A percentile compares a stretch with the other conserved stretches of the same genome.
These are phyloP conservation scores for Protomyctophum bolini DNA, from an alignment of 2,113 vertebrate genomes.

Conservation along the genomic window DNA sequence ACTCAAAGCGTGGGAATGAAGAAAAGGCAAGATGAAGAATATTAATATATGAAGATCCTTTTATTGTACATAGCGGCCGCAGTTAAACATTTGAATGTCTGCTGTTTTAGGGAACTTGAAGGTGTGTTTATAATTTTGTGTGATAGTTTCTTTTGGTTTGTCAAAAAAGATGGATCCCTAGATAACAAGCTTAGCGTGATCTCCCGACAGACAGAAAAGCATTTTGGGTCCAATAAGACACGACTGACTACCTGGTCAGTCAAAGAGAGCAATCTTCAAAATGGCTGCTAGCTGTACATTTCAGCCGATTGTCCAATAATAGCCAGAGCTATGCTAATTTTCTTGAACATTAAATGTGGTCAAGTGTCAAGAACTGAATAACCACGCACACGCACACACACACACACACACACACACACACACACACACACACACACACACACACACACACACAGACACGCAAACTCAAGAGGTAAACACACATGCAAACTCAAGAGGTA, in stretches of 20 bases:
- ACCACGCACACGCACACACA: neutral
- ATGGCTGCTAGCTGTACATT: constrained; percentile 22
- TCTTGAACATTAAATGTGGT: neutral
- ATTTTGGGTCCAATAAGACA: constrained; percentile 14
- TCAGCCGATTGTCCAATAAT: constrained; percentile 11
- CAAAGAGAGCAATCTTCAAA: constrained; percentile 28
- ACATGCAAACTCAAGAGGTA: neutral
- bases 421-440: constrained; percentile 10
- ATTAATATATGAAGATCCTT: constrained; percentile 80
- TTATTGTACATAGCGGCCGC: constrained; percentile 76
- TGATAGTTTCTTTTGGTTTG: constrained; percentile 52
- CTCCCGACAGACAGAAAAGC: neutral
- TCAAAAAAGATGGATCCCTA: constrained; percentile 20
- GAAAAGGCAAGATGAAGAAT: constrained; percentile 51
- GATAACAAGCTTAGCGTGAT: constrained; percentile 24
- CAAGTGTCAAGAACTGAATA: constrained; percentile 11
- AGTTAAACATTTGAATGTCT: constrained; percentile 70
- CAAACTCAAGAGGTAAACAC: constrained; percentile 36
- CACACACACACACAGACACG: constrained; percentile 6
- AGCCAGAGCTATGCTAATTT: neutral
- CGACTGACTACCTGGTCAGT: constrained; percentile 1
- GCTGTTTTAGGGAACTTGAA: constrained; percentile 62
- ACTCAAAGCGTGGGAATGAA: constrained; percentile 27
- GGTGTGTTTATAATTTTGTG: constrained; percentile 64
- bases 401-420: neutral